Percentiles rank a stretch among this genome's conserved stretches.
phyloP scores from a whole-genome alignment of 2,797 vertebrate genomes.

The Botia kubotai region DNA sequence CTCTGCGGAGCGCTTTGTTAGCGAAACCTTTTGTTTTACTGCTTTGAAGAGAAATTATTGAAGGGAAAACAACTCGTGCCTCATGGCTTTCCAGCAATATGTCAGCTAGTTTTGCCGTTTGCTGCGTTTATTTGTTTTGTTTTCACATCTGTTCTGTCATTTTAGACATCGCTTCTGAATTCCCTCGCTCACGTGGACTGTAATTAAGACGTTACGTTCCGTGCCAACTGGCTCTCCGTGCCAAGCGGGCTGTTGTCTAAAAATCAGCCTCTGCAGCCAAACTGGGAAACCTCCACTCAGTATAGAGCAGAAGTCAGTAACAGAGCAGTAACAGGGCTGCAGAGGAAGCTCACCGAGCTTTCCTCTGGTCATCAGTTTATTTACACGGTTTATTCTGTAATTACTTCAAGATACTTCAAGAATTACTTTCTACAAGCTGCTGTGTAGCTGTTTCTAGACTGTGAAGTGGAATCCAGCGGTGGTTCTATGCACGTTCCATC shows the following conservation, averaged over 20 bases:
- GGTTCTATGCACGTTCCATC: too few species aligned
- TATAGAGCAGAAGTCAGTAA: constrained; percentile 52
- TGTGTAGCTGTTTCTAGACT: too few species aligned
- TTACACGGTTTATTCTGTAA: background rate
- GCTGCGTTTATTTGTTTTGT: background rate
- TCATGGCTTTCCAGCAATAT: constrained; percentile 2
- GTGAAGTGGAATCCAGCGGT: too few species aligned
- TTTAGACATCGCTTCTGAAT: constrained; percentile 42
- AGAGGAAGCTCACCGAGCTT: too few species aligned
- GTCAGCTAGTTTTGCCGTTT: background rate
- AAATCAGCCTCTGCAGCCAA: constrained; percentile 33
- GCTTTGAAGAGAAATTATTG: constrained; percentile 68
- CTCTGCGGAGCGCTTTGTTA: constrained; percentile 87
- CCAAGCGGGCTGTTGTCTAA: background rate
- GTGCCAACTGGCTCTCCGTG: background rate
- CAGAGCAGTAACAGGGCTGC: constrained; percentile 45
- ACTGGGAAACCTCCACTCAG: constrained; percentile 45
- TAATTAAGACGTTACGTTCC: constrained; percentile 46
- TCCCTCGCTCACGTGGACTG: constrained; percentile 29
- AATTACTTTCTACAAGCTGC: too few species aligned
- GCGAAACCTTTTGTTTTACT: constrained; percentile 79
- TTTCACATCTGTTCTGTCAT: constrained; percentile 44
- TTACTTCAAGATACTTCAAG: too few species aligned
- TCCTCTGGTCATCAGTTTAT: too few species aligned
- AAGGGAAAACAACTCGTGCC: constrained; percentile 65